A percentile compares a stretch with the other conserved stretches of the same genome.
Evolutionary conservation across 2,888 invertebrate species (phyloP).

Genomic region (Phengaris arion): DNA sequence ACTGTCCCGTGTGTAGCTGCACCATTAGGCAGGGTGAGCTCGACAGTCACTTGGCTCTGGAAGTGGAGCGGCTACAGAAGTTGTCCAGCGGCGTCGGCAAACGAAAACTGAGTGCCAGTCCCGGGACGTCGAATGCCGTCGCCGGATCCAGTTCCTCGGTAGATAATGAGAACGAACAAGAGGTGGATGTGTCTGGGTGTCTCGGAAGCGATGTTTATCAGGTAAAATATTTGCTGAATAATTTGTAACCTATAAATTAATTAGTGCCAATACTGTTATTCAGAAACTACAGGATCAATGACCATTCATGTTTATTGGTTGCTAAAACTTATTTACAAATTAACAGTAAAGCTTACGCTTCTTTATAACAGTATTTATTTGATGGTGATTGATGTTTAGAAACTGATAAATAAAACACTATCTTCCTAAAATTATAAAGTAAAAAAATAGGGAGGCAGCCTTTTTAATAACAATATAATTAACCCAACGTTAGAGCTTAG

Average conservation of each 20-base stretch:
- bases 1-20: conserved; percentile 93
- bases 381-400: too few relatives aligned
- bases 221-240: conserved; percentile 46
- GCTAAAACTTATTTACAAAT: too few relatives aligned
- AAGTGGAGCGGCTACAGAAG: conserved; percentile 79
- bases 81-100: conserved; percentile 58
- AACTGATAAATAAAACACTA: too few relatives aligned
- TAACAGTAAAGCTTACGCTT: too few relatives aligned
- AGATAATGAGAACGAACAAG: conserved; percentile 52
- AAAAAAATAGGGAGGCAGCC: too few relatives aligned
- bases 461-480: too few relatives aligned
- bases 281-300: too few relatives aligned
- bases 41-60: conserved; percentile 89
- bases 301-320: too few relatives aligned
- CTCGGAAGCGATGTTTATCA: conserved; percentile 71
- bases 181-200: conserved; percentile 66
- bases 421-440: too few relatives aligned
- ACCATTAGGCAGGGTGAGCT: conserved; percentile 90
- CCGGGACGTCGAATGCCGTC: conserved; percentile 47
- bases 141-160: conserved; percentile 56
- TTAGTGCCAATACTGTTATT: too few relatives aligned
- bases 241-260: not conserved
- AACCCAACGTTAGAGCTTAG: too few relatives aligned
- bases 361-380: too few relatives aligned
- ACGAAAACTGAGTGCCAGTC: conserved; percentile 60